These are phyloP conservation scores for Leucophenga montana DNA, from an alignment of 2,888 invertebrate species.

Conservation along the genomic window DNA sequence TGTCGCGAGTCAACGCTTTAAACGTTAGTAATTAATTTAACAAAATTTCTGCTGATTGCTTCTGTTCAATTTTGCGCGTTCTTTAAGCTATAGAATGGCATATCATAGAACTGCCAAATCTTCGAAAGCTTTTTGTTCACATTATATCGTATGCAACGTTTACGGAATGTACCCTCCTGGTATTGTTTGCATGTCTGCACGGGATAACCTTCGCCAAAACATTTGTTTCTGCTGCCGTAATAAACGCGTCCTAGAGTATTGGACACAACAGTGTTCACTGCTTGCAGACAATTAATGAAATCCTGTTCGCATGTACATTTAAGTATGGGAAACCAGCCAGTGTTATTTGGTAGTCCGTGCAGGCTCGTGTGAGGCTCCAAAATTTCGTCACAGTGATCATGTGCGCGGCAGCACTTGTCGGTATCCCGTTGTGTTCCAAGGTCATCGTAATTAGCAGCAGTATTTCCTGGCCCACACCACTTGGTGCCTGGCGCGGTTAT, in stretches of 20 bases:
- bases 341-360: conserved; percentile 66
- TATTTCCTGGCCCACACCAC: conserved; percentile 93
- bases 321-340: conserved; percentile 70
- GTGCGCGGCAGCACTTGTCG: conserved; percentile 89
- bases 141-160: conserved; percentile 69
- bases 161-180: conserved; percentile 62
- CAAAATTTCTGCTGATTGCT: conserved; percentile 36
- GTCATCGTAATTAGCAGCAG: conserved; percentile 84
- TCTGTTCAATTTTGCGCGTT: neutral
- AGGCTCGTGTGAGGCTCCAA: conserved; percentile 61
- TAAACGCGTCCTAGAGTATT: conserved; percentile 69
- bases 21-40: neutral
- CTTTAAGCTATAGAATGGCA: conserved; percentile 65
- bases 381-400: conserved; percentile 77
- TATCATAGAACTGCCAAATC: conserved; percentile 71
- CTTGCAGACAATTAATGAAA: conserved; percentile 70
- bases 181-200: conserved; percentile 62
- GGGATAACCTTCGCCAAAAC: conserved; percentile 67
- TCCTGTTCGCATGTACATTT: conserved; percentile 70
- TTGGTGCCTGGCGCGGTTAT: conserved; percentile 82
- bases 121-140: conserved; percentile 57
- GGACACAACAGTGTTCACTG: conserved; percentile 59
- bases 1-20: too few species aligned
- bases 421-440: conserved; percentile 86
- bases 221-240: conserved; percentile 62